A percentile compares a stretch with the other conserved stretches of the same genome.
Conservation (phyloP, 2,113 vertebrate genomes). For the Lophura nycthemera region DNA sequence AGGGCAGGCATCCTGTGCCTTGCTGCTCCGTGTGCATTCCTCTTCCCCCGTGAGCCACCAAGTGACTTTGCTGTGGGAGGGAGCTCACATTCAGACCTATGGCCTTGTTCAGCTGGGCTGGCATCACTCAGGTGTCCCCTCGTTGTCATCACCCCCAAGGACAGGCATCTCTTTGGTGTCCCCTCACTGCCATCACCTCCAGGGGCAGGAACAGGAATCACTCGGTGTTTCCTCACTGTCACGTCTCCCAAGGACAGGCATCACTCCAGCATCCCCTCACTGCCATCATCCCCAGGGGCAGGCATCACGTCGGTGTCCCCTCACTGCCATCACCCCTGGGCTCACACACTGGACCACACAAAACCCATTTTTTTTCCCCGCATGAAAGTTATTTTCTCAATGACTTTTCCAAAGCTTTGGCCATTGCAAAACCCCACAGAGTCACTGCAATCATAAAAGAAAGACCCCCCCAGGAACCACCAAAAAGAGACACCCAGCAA, state of each 20-base stretch:
- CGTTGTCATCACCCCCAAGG: background rate
- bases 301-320: too few species aligned
- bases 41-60: accelerated
- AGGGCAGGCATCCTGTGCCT: accelerated
- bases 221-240: too few species aligned
- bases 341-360: too few species aligned
- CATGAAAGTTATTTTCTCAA: accelerated
- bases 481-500: accelerated
- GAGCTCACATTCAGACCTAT: background rate
- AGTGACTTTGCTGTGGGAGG: background rate
- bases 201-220: too few species aligned
- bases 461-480: too few species aligned
- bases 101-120: background rate
- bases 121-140: background rate
- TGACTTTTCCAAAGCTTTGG: accelerated
- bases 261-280: too few species aligned
- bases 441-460: accelerated
- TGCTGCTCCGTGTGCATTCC: accelerated
- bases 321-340: too few species aligned
- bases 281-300: too few species aligned
- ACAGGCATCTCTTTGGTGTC: too few species aligned
- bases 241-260: too few species aligned
- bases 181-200: too few species aligned
- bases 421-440: accelerated
- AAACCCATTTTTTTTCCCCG: background rate